Conservation (phyloP, 2,888 invertebrate genomes). For the Leucania comma region DNA sequence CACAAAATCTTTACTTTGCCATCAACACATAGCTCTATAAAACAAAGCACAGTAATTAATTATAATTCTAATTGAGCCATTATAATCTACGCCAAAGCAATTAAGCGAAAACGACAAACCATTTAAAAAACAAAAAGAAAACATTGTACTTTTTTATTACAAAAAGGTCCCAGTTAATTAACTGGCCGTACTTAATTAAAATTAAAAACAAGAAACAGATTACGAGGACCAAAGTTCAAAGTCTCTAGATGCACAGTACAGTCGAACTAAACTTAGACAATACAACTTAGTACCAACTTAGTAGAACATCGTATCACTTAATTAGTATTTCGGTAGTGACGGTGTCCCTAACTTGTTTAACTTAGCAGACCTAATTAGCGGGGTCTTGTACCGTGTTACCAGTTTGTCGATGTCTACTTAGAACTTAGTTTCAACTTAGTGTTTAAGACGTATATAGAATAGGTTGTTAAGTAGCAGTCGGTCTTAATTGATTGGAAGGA, state of each 20-base stretch:
- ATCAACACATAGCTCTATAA: neutral
- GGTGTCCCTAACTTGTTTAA: conserved; percentile 78
- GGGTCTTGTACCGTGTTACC: conserved; percentile 64
- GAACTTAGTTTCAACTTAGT: neutral
- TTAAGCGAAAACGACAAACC: neutral
- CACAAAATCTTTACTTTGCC: neutral
- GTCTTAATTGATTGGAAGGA: neutral
- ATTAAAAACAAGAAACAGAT: conserved; percentile 31
- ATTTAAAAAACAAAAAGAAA: conserved; percentile 26
- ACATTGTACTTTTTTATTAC: conserved; percentile 6
- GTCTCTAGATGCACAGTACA: conserved; percentile 30
- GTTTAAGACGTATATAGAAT: neutral
- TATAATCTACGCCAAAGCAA: conserved; percentile 8
- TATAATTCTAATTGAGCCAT: conserved; percentile 1
- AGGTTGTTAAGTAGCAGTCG: neutral
- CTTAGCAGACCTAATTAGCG: conserved; percentile 84
- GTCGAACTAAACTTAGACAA: conserved; percentile 72
- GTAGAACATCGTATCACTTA: conserved; percentile 76
- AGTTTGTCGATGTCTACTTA: conserved; percentile 26
- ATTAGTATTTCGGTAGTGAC: conserved; percentile 76
- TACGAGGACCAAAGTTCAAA: conserved; percentile 9
- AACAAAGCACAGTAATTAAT: neutral
- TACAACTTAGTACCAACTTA: conserved; percentile 79
- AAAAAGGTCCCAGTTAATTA: conserved; percentile 16
- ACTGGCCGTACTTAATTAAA: conserved; percentile 32